phyloP scores from a whole-genome alignment of 2,797 vertebrate genomes.

The Myotis pilosus region DNA sequence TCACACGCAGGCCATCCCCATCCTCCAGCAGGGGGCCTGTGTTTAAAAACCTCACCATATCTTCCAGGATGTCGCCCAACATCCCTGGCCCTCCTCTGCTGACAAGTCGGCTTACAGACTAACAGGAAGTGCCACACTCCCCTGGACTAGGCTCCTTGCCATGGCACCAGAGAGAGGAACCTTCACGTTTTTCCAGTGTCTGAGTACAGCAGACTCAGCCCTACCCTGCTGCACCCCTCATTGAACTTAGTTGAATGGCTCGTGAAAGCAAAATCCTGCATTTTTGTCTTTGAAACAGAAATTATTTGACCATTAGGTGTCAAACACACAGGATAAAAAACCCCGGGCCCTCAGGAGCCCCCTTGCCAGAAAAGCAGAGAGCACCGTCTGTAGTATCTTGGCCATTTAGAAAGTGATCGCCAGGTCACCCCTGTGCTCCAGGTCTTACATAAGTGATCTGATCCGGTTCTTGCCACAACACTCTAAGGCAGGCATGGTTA shows the following conservation, averaged over 20 bases:
- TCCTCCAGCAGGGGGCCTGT: background rate
- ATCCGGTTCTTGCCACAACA: background rate
- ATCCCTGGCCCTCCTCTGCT: background rate
- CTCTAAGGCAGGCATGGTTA: background rate
- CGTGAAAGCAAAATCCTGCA: background rate
- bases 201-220: background rate
- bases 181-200: background rate
- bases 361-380: background rate
- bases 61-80: background rate
- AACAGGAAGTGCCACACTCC: background rate
- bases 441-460: background rate
- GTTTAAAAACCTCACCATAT: background rate
- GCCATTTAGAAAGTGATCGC: background rate
- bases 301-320: background rate
- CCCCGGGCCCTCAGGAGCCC: background rate
- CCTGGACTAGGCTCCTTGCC: background rate
- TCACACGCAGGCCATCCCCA: background rate
- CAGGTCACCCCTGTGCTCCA: background rate
- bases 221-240: background rate
- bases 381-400: no score
- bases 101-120: background rate
- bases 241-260: background rate
- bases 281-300: background rate
- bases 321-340: background rate
- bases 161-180: no score